Base-by-base conservation (phyloP, 2,797 vertebrate species). In the Choloepus didactylus region DNA sequence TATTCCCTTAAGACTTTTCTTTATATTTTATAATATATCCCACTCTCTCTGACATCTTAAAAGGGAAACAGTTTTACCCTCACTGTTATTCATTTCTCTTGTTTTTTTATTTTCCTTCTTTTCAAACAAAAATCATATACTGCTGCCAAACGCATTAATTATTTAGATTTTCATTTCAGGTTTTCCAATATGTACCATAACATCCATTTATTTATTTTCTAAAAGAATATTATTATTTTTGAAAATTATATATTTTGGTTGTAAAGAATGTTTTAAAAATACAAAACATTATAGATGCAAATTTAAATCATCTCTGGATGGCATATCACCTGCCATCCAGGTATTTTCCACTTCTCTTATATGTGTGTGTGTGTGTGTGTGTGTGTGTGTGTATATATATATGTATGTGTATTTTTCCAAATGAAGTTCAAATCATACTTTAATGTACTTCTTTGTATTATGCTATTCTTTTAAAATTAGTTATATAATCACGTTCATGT, bases 111-210 rank as follows among this genome's bases (percentile, higher is more conserved):
- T 89, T 73, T 85, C 31, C 27, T 80, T 31, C 51, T 85, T 95
- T 86, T 46, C 59, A 75, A n/a, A 85, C 4, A 80, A 49, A 89
- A 85, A 46, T 62, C 25, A 85, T 64, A 10, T 29, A 15, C 23
- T 75, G 7, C 38, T 88, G 12, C 38, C 70, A 83, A 89, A 76
- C 38, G 44, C 75, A 49, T 72, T 62, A 64, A 72, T 92, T 90
- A 92, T 88, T 91, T 80, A 77, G 35, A 54, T n/a, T 88, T 29
- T 67, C 31, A n/a, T 82, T 93, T 89, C n/a, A 90, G 59, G 14
- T 54, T 90, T 89, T 79, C 38, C 23, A 82, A 81, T 91, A 25
- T 10, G 38, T 70, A 62, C 60, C 44, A 94, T 72, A 6, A 29
- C 31, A 91, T 25, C 27, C 62, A 62, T 49, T 86, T 91, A 21